These are phyloP conservation scores for Drosophila mayaguana DNA, from an alignment of 2,888 invertebrate genomes.

Conservation along the genomic window DNA sequence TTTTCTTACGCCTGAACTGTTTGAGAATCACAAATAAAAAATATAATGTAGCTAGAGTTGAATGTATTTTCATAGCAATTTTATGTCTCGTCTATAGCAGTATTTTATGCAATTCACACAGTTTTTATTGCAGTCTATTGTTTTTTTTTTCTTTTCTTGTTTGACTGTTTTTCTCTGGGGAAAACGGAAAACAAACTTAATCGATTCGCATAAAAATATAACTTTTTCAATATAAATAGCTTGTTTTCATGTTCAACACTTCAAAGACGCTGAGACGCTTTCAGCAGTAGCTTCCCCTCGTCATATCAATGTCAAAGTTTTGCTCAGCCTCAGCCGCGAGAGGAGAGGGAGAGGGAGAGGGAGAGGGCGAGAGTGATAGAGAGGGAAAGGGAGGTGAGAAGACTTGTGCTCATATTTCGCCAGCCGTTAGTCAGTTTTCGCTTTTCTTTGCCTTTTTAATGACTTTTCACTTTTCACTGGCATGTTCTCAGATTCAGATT, in stretches of 20 bases:
- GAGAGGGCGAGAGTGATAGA: not conserved
- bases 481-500: slow-evolving; percentile 66
- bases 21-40: slow-evolving; percentile 9
- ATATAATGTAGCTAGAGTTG: not conserved
- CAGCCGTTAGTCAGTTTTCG: slow-evolving; percentile 70
- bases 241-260: slow-evolving; percentile 28
- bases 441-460: slow-evolving; percentile 71
- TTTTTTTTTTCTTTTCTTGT: not conserved
- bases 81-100: not conserved
- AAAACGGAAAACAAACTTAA: slow-evolving; percentile 17
- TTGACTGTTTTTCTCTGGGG: not conserved
- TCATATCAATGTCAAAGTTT: slow-evolving; percentile 59
- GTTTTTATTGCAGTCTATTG: slow-evolving; percentile 4
- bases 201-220: slow-evolving; percentile 32
- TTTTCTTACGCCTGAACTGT: not conserved
- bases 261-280: slow-evolving; percentile 14
- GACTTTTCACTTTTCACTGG: slow-evolving; percentile 75
- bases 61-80: not conserved
- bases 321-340: slow-evolving; percentile 3
- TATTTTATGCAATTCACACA: slow-evolving; percentile 10
- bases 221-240: slow-evolving; percentile 26
- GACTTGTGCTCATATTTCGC: slow-evolving; percentile 63
- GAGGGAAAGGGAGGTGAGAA: not conserved
- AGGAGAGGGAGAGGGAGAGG: not conserved
- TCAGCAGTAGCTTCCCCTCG: slow-evolving; percentile 38